Evolutionary conservation across 2,113 vertebrate species (phyloP).

Genomic region (Anoplopoma fimbria): DNA sequence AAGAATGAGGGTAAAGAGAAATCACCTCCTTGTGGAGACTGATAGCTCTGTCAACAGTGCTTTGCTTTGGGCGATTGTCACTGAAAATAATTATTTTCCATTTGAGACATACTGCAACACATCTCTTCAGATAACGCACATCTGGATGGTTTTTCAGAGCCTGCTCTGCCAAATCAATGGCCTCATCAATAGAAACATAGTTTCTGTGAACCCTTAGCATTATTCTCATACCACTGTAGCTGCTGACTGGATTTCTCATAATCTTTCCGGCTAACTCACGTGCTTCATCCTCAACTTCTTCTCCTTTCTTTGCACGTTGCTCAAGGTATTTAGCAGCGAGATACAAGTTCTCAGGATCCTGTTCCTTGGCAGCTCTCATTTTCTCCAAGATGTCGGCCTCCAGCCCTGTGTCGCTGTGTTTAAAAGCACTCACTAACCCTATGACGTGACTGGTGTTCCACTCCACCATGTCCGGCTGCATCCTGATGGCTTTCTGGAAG

Average conservation of each 20-base stretch:
- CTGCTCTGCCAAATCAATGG: slow-evolving; percentile 39
- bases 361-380: slow-evolving; percentile 37
- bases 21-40: background rate
- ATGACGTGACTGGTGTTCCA: slow-evolving; percentile 56
- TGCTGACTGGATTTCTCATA: no score
- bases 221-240: no score
- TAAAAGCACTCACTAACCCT: no score
- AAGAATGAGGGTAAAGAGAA: background rate
- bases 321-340: slow-evolving; percentile 25
- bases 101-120: slow-evolving; percentile 38
- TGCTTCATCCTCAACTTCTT: no score
- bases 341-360: slow-evolving; percentile 61
- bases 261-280: no score
- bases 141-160: slow-evolving; percentile 51
- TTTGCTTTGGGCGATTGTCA: background rate
- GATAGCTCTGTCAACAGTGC: background rate
- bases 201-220: no score
- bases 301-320: background rate
- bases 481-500: no score
- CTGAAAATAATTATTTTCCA: slow-evolving; percentile 23
- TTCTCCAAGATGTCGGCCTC: slow-evolving; percentile 9
- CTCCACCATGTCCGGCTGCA: no score
- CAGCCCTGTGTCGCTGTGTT: background rate
- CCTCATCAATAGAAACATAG: slow-evolving; percentile 18
- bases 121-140: slow-evolving; percentile 56